Conservation (phyloP, 2,888 invertebrate genomes). For the Axea sp. region DNA sequence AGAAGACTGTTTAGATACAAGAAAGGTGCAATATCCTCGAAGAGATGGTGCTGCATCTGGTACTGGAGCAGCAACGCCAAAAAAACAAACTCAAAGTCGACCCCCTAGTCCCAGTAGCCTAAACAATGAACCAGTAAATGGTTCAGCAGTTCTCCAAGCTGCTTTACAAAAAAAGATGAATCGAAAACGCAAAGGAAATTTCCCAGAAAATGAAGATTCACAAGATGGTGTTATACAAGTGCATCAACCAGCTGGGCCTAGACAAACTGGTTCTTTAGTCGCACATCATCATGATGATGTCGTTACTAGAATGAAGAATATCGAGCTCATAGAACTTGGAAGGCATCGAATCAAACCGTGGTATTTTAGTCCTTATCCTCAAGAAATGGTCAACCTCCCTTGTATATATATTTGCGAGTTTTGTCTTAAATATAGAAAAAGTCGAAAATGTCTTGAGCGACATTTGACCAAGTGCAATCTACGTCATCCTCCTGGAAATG, state of each 20-base stretch:
- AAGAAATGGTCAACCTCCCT: slow-evolving; percentile 91
- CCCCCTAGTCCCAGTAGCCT: slow-evolving; percentile 75
- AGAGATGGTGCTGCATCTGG: slow-evolving; percentile 84
- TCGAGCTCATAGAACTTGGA: slow-evolving; percentile 98
- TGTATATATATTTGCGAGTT: slow-evolving; percentile 99
- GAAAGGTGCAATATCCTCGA: slow-evolving; percentile 94
- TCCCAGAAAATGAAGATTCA: slow-evolving; percentile 81
- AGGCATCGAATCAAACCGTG: slow-evolving; percentile 96
- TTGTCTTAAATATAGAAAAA: slow-evolving; percentile 98
- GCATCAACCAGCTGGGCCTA: slow-evolving; percentile 80
- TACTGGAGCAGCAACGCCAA: slow-evolving; percentile 89
- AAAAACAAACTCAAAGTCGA: slow-evolving; percentile 81
- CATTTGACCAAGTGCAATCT: slow-evolving; percentile 96
- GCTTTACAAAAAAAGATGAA: slow-evolving; percentile 92
- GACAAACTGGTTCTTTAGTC: slow-evolving; percentile 97
- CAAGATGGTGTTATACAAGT: slow-evolving; percentile 76
- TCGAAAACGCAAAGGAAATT: slow-evolving; percentile 88
- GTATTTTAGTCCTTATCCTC: slow-evolving; percentile 99
- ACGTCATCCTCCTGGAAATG: slow-evolving; percentile 97
- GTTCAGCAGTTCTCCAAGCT: slow-evolving; percentile 89
- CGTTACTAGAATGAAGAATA: slow-evolving; percentile 99
- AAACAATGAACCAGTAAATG: slow-evolving; percentile 85
- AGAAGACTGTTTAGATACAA: slow-evolving; percentile 94
- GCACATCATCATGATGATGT: slow-evolving; percentile 97
- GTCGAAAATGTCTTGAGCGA: slow-evolving; percentile 95